Base-by-base conservation (phyloP, 2,888 invertebrate species). In the Apotomis capreana region DNA sequence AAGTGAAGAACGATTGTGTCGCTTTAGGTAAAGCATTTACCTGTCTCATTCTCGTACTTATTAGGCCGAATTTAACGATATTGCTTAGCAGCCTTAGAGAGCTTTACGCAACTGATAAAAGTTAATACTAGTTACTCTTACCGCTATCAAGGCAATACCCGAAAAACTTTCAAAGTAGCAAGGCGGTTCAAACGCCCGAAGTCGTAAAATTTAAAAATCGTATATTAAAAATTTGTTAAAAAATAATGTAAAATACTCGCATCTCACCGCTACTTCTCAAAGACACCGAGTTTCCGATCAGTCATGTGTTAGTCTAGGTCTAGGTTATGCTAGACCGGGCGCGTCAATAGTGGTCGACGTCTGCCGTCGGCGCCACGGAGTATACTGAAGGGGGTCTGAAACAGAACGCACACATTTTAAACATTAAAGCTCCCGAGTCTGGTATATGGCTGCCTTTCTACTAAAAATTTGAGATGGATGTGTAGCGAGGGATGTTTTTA, bases 361-460 rank as follows among this genome's bases (percentile, higher is more conserved):
- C 92, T 0, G 84, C 88, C 6, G 89, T 76, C 3, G 92, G 92
- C 51, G 92, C 91, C 57, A 90, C 89, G 0, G 92, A 87, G 84
- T 92, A 93, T 59, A 90, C 90, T 74, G 93, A 93, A 3, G 93
- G 93, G 12, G 92, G 92, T 76, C 92, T 92, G 91, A 9, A 71
- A 71, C 8, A 52, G 26, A 62, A 68, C 4, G 36, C n/a, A 64
- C 26, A 26, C 2, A 26, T 26, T 2, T 26, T 26, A 26, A 26
- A 26, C 26, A 26, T 26, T 26, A 2, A 26, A 26, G 26, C 26
- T 26, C 26, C 26, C 26, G 26, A 26, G 26, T 2, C 2, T 26
- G 26, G 26, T 26, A 26, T 26, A 26, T 26, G 26, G 26, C 26
- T 26, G 26, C 26, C 0, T 26, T 26, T 26, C 26, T 26, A 26